Percentiles rank a stretch among this genome's conserved stretches.
These are phyloP conservation scores for Thumatha senex DNA, from an alignment of 2,888 invertebrate genomes.

Conservation along the genomic window DNA sequence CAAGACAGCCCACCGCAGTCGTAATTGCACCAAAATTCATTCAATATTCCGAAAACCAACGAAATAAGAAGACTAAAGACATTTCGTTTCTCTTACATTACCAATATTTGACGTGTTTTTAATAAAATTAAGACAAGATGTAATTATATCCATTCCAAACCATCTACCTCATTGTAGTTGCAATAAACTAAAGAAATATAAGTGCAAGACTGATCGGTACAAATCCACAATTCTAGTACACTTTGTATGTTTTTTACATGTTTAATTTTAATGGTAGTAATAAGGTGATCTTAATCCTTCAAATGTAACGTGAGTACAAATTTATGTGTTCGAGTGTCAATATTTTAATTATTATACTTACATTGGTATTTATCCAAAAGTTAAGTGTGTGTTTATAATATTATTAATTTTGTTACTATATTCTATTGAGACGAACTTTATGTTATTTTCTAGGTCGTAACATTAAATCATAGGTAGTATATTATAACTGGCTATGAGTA, in stretches of 20 bases:
- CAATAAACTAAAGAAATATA: conserved; percentile 50
- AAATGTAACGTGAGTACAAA: conserved; percentile 78
- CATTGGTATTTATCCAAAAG: conserved; percentile 77
- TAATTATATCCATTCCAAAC: conserved; percentile 4
- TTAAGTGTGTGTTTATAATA: conserved; percentile 78
- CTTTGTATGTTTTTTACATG: conserved; percentile 37
- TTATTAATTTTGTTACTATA: conserved; percentile 78
- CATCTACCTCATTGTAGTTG: conserved; percentile 62
- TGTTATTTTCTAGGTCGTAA: conserved; percentile 57
- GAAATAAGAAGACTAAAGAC: conserved; percentile 25
- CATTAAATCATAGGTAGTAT: conserved; percentile 53
- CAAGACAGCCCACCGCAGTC: conserved; percentile 61
- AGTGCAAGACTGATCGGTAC: conserved; percentile 78
- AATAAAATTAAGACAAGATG: conserved; percentile 19
- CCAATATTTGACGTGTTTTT: conserved; percentile 18
- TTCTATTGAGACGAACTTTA: conserved; percentile 72
- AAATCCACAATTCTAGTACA: conserved; percentile 71
- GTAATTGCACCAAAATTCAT: conserved; percentile 37
- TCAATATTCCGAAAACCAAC: conserved; percentile 27
- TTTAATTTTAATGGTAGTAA: conserved; percentile 58
- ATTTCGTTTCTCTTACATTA: conserved; percentile 28
- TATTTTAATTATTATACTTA: conserved; percentile 71
- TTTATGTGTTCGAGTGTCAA: conserved; percentile 80
- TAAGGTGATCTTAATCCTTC: conserved; percentile 61
- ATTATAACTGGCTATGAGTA: conserved; percentile 58